Percentiles rank a stretch among this genome's conserved stretches.
Evolutionary conservation across 2,888 invertebrate genomes (phyloP).

Genomic region (Sinohyriopsis cumingii): DNA sequence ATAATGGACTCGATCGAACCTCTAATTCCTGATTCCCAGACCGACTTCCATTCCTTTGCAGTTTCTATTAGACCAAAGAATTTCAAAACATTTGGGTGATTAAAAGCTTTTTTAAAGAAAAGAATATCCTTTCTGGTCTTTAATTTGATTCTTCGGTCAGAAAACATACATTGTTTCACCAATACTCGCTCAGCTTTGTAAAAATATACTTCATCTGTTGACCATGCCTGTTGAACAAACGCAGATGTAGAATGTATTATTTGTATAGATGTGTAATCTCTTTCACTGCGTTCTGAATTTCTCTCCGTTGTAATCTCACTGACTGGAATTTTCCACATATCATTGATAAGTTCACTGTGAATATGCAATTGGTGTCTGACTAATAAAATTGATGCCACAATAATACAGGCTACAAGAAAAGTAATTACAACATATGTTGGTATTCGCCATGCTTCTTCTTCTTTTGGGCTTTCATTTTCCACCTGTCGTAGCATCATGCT

Average conservation of each 20-base stretch:
- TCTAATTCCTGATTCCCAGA: constrained; percentile 8
- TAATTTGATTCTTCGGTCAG: constrained; percentile 5
- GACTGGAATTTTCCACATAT: constrained; percentile 58
- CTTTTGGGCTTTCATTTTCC: constrained; percentile 25
- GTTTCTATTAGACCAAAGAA: constrained; percentile 62
- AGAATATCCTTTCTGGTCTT: constrained; percentile 46
- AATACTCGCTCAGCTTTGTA: constrained; percentile 10
- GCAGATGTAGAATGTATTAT: constrained; percentile 35
- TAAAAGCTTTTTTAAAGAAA: constrained; percentile 54
- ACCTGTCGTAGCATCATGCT: constrained; percentile 43
- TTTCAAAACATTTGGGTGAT: constrained; percentile 56
- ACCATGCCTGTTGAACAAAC: constrained; percentile 13
- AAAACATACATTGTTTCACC: constrained; percentile 9
- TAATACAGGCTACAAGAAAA: constrained; percentile 34
- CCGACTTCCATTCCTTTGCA: constrained; percentile 34
- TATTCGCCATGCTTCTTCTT: constrained; percentile 45
- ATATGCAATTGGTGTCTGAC: constrained; percentile 47
- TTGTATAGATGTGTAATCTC: constrained; percentile 28
- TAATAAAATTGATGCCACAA: constrained; percentile 30
- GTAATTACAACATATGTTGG: constrained; percentile 36
- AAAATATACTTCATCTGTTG: constrained; percentile 5
- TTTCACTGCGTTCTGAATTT: constrained; percentile 28
- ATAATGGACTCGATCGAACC: constrained; percentile 61
- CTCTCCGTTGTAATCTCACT: constrained; percentile 57
- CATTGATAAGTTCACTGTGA: constrained; percentile 48